Base-by-base conservation (phyloP, 1,140 invertebrate species). In the Goniozus legneri region DNA sequence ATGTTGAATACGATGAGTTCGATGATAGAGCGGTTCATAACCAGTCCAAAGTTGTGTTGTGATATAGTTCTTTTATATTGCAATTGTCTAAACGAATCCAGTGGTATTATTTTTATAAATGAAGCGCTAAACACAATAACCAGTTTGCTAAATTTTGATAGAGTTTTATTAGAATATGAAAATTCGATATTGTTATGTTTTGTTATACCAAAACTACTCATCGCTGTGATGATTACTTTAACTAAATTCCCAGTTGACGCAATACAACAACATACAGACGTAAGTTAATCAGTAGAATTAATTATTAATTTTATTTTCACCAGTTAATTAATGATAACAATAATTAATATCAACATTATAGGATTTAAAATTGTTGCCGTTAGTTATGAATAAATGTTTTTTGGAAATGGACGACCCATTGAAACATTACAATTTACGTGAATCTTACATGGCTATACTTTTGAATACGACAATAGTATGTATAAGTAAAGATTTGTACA, bases 41-140 rank as follows among this genome's bases (percentile, higher is more conserved):
- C 45, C 8, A 47, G 33, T 8, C 50, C 56, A 12, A 64, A 60
- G 34, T 13, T 65, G 14, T 65, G 61, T 34, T 56, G 50, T 42
- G 45, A 56, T 37, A 44, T 56, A 15, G 50, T 65, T 39, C 30
- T 60, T 22, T 44, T 64, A 8, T 58, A 64, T 15, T 37, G 35
- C 14, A 54, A 54, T 24, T 60, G 54, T 22, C 27, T 64, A 0
- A 24, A 43, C 10, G 8, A 24, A 8, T 7, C 38, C 10, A 50
- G 36, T 27, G 61, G 63, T 27, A 46, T 62, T 15, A 24, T 44
- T 31, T 65, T 64, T 18, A 10, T 50, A 0, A 49, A 53, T n/a
- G 38, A 56, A 8, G 53, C 54, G 30, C 44, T 64, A 22, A 47
- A 44, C 19, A 46, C 53, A 18, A 36, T 60, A 13, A 30, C 49